Conservation (phyloP, 2,113 vertebrate genomes). For the Indicator indicator region DNA sequence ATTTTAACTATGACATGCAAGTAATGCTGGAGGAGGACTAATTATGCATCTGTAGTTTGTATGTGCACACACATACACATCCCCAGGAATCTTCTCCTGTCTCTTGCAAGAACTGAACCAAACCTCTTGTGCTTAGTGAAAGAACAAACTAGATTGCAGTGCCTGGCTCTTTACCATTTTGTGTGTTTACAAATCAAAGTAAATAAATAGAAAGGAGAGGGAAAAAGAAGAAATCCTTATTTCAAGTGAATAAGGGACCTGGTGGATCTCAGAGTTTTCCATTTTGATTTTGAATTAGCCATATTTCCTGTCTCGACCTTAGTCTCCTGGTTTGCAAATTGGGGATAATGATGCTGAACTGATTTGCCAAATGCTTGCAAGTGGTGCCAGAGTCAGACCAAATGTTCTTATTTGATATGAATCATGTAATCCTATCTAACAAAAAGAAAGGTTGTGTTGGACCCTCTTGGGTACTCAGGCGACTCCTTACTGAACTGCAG, state of each 20-base stretch:
- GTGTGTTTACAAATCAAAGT: neutral
- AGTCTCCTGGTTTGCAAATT: neutral
- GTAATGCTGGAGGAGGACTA: neutral
- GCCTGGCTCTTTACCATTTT: neutral
- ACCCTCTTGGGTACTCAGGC: neutral
- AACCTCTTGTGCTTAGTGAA: neutral
- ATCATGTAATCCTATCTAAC: neutral
- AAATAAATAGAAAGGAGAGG: neutral
- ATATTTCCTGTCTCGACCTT: neutral
- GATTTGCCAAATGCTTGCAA: neutral
- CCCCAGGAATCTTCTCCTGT: neutral
- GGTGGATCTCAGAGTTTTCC: neutral
- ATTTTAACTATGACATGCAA: slow-evolving; percentile 15
- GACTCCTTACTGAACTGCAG: neutral
- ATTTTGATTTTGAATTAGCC: neutral
- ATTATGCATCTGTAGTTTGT: neutral
- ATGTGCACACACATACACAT: neutral
- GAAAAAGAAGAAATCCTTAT: neutral
- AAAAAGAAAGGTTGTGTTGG: neutral
- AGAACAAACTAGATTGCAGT: neutral
- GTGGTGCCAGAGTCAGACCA: neutral
- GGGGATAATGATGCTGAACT: neutral
- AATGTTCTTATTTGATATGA: neutral
- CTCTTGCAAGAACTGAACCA: neutral
- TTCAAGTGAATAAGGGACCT: neutral